These are phyloP conservation scores for Catostomus latipinnis DNA, from an alignment of 2,797 vertebrate genomes.

Conservation along the genomic window DNA sequence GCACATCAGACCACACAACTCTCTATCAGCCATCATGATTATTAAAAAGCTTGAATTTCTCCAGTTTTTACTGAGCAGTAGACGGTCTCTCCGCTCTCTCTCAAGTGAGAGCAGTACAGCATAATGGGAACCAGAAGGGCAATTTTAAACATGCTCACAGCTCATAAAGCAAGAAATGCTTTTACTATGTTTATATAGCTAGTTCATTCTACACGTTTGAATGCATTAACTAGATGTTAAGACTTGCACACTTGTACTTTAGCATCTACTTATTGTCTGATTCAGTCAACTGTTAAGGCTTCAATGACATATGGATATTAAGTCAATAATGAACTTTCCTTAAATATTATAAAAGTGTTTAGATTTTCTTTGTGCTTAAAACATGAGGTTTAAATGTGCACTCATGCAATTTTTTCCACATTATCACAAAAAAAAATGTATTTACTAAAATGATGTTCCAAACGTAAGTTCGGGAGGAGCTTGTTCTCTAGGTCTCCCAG, in stretches of 20 bases:
- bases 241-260: not conserved
- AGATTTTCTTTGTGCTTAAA: too few species aligned
- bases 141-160: conserved; percentile 2
- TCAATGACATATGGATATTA: not conserved
- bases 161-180: not conserved
- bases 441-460: too few species aligned
- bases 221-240: not conserved
- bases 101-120: not conserved
- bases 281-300: not conserved
- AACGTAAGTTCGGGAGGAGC: too few species aligned
- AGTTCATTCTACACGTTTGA: conserved; percentile 14
- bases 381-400: too few species aligned
- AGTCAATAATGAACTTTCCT: too few species aligned
- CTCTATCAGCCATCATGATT: conserved; percentile 3
- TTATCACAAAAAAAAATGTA: too few species aligned
- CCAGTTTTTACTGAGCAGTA: not conserved
- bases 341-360: too few species aligned
- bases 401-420: too few species aligned
- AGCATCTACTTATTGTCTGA: not conserved
- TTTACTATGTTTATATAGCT: not conserved
- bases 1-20: conserved; percentile 5
- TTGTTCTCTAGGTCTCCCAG: too few species aligned
- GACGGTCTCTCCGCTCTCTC: too few species aligned
- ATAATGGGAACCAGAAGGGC: conserved; percentile 18
- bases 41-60: conserved; percentile 1